Conservation (phyloP, 2,113 vertebrate genomes). For the Gymnarchus niloticus region DNA sequence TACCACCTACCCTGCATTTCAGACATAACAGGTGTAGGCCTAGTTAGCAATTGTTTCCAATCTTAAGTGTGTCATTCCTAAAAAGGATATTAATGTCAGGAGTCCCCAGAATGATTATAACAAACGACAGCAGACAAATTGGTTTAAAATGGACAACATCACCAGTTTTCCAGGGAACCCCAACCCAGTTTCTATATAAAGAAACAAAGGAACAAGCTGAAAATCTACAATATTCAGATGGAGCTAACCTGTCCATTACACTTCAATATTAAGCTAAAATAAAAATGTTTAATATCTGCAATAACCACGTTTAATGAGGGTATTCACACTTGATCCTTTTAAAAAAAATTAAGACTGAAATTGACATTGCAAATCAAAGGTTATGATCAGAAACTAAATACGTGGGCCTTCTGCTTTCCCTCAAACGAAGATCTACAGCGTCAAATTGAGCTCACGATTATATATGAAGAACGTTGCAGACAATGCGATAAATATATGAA, state of each 20-base stretch:
- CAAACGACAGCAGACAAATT: not conserved
- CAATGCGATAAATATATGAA: not conserved
- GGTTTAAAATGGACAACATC: not conserved
- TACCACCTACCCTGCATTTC: not conserved
- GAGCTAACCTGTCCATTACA: too few species aligned
- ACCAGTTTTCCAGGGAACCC: not conserved
- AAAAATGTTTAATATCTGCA: not conserved
- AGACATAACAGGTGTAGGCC: too few species aligned
- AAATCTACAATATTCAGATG: not conserved
- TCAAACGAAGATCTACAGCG: not conserved
- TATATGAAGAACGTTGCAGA: not conserved
- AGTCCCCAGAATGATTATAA: not conserved
- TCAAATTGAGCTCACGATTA: not conserved
- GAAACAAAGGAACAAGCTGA: not conserved
- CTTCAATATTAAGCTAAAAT: too few species aligned
- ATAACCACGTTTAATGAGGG: not conserved
- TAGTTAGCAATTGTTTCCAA: too few species aligned
- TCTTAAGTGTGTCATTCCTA: not conserved
- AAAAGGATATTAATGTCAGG: not conserved
- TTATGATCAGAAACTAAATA: not conserved
- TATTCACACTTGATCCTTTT: not conserved
- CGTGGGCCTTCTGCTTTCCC: not conserved
- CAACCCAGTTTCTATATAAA: not conserved
- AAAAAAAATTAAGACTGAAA: not conserved
- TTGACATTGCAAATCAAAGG: not conserved